A percentile compares a stretch with the other conserved stretches of the same genome.
phyloP scores from a whole-genome alignment of 2,888 invertebrate genomes.

The Trisateles emortualis region DNA sequence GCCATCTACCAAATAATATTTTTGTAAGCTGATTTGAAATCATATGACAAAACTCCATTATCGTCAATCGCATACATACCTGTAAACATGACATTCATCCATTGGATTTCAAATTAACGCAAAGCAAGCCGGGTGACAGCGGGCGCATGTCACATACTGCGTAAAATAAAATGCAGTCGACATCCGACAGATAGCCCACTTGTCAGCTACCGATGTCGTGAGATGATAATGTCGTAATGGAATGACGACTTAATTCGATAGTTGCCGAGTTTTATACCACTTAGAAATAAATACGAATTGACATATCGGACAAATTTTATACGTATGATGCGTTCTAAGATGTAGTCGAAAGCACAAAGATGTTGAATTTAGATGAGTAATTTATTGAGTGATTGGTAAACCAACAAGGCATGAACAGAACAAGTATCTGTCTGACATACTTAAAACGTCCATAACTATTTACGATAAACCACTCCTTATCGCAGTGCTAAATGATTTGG shows the following conservation, averaged over 20 bases:
- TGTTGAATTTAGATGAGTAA: slow-evolving; percentile 30
- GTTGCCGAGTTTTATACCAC: slow-evolving; percentile 65
- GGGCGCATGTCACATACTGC: slow-evolving; percentile 54
- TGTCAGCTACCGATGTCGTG: slow-evolving; percentile 72
- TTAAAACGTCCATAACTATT: not conserved
- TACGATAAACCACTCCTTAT: not conserved
- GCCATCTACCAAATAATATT: too few relatives aligned
- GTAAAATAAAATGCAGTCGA: slow-evolving; percentile 65
- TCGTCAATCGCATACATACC: slow-evolving; percentile 29
- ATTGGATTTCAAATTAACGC: slow-evolving; percentile 37
- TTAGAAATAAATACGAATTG: slow-evolving; percentile 65
- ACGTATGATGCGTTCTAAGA: slow-evolving; percentile 44
- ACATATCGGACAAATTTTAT: slow-evolving; percentile 60
- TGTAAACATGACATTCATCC: slow-evolving; percentile 30
- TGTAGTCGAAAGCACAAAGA: slow-evolving; percentile 17
- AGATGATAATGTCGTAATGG: slow-evolving; percentile 67
- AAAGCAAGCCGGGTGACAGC: slow-evolving; percentile 39
- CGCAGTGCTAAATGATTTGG: not conserved
- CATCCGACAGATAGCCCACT: slow-evolving; percentile 60
- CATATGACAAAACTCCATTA: slow-evolving; percentile 20
- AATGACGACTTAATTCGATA: slow-evolving; percentile 80
- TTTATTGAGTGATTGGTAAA: slow-evolving; percentile 37
- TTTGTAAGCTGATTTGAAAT: too few relatives aligned
- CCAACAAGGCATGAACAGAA: slow-evolving; percentile 29
- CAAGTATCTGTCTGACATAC: slow-evolving; percentile 6